Percentiles rank a stretch among this genome's conserved stretches.
Evolutionary conservation across 1,140 invertebrate species (phyloP).

Genomic region (Drosophila aff.): DNA sequence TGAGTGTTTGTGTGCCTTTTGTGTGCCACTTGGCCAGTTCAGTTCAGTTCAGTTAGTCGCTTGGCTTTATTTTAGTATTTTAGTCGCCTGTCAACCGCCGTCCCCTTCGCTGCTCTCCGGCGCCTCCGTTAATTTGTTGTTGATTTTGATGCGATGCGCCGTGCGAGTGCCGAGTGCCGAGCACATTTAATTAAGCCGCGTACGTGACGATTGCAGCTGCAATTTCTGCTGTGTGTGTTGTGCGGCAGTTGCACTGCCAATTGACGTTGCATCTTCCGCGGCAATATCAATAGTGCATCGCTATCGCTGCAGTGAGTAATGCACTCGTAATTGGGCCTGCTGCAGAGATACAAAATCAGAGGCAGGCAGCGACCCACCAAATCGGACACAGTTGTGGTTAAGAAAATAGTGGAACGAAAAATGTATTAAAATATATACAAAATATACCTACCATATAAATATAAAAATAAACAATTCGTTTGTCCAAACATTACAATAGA

Average conservation of each 20-base stretch:
- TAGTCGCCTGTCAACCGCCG: constrained; percentile 81
- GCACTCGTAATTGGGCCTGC: constrained; percentile 37
- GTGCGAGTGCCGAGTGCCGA: constrained; percentile 24
- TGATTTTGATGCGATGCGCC: constrained; percentile 38
- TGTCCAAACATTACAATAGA: too few species aligned
- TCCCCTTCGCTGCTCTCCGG: constrained; percentile 45
- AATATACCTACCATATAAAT: too few species aligned
- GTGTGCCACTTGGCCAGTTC: constrained; percentile 55
- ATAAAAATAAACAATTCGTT: too few species aligned
- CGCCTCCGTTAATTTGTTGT: constrained; percentile 57
- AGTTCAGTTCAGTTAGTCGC: constrained; percentile 59
- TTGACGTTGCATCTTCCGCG: constrained; percentile 15
- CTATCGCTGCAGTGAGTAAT: constrained; percentile 47
- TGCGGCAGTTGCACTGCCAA: constrained; percentile 10
- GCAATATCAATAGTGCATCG: constrained; percentile 24
- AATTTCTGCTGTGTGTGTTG: constrained; percentile 5
- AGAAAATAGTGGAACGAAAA: neutral
- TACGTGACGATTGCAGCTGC: constrained; percentile 45
- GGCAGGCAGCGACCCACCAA: constrained; percentile 4
- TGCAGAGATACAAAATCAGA: constrained; percentile 27
- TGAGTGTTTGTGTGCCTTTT: neutral
- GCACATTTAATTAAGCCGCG: constrained; percentile 56
- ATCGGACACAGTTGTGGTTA: neutral
- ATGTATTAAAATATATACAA: too few species aligned
- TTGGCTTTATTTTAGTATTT: constrained; percentile 38